A percentile compares a stretch with the other conserved stretches of the same genome.
phyloP scores from a whole-genome alignment of 2,888 invertebrate species.

The Sphecodes monilicornis region DNA sequence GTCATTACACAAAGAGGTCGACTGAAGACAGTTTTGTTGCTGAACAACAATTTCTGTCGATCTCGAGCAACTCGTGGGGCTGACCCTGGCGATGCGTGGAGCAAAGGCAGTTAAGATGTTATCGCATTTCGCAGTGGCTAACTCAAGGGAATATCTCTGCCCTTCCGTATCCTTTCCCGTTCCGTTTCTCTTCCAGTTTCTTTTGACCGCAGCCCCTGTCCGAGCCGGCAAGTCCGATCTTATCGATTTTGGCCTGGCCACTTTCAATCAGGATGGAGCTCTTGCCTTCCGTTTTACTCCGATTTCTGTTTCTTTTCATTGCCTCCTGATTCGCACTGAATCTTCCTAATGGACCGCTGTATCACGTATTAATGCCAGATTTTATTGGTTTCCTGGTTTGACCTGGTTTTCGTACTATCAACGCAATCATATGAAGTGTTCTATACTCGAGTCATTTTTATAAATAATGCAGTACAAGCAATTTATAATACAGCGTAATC shows the following conservation, averaged over 20 bases:
- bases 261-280: slow-evolving; percentile 55
- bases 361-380: slow-evolving; percentile 61
- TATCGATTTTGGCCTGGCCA: slow-evolving; percentile 65
- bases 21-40: slow-evolving; percentile 25
- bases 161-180: slow-evolving; percentile 34
- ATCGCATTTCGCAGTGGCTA: slow-evolving; percentile 66
- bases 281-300: slow-evolving; percentile 28
- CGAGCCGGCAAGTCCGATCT: slow-evolving; percentile 59
- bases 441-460: not conserved
- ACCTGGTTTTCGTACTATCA: slow-evolving; percentile 49
- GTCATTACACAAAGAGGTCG: not conserved
- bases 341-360: slow-evolving; percentile 65
- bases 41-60: slow-evolving; percentile 47
- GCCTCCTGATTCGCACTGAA: slow-evolving; percentile 48
- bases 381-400: slow-evolving; percentile 45
- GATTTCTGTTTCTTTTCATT: slow-evolving; percentile 37
- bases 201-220: slow-evolving; percentile 14
- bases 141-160: slow-evolving; percentile 57
- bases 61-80: slow-evolving; percentile 32
- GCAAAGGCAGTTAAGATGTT: slow-evolving; percentile 71
- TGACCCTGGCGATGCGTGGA: slow-evolving; percentile 53
- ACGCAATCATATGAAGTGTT: slow-evolving; percentile 13
- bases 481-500: not conserved
- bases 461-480: slow-evolving; percentile 8
- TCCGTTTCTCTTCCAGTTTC: slow-evolving; percentile 34